These are phyloP conservation scores for Leucoptera coffeella DNA, from an alignment of 2,888 invertebrate genomes.

Conservation along the genomic window DNA sequence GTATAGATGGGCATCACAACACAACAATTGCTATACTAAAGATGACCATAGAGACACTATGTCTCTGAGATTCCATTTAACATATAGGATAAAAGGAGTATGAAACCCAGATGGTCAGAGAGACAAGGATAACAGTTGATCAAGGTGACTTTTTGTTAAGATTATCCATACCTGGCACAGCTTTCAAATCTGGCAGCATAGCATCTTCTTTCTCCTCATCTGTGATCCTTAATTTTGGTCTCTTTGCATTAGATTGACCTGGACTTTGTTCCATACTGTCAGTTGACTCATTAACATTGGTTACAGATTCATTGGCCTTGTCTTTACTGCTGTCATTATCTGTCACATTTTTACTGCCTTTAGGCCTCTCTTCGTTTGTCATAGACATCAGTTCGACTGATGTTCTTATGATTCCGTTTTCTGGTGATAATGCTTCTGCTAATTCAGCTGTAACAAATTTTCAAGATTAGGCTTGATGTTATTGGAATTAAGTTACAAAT, in stretches of 20 bases:
- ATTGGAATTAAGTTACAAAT: too few relatives aligned
- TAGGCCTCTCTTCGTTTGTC: conserved; percentile 63
- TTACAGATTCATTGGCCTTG: background rate
- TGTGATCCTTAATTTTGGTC: conserved; percentile 27
- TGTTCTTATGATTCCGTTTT: conserved; percentile 69
- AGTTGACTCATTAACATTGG: background rate
- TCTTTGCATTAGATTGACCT: conserved; percentile 32
- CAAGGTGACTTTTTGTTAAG: too few relatives aligned
- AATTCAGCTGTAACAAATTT: conserved; percentile 35
- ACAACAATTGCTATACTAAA: too few relatives aligned
- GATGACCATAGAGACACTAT: too few relatives aligned
- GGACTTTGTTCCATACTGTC: conserved; percentile 15
- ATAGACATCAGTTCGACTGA: conserved; percentile 73
- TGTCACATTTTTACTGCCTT: conserved; percentile 33
- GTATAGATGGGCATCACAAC: too few relatives aligned
- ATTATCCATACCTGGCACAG: conserved; percentile 60
- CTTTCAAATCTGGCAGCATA: conserved; percentile 76
- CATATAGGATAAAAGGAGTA: too few relatives aligned
- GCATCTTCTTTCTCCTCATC: conserved; percentile 60
- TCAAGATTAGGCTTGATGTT: conserved; percentile 6
- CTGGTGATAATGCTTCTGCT: conserved; percentile 60
- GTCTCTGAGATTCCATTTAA: too few relatives aligned
- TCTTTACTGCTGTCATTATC: background rate
- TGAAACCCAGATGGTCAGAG: too few relatives aligned
- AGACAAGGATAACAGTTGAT: too few relatives aligned